Evolutionary conservation across 2,797 vertebrate species (phyloP).

Genomic region (Emys orbicularis): DNA sequence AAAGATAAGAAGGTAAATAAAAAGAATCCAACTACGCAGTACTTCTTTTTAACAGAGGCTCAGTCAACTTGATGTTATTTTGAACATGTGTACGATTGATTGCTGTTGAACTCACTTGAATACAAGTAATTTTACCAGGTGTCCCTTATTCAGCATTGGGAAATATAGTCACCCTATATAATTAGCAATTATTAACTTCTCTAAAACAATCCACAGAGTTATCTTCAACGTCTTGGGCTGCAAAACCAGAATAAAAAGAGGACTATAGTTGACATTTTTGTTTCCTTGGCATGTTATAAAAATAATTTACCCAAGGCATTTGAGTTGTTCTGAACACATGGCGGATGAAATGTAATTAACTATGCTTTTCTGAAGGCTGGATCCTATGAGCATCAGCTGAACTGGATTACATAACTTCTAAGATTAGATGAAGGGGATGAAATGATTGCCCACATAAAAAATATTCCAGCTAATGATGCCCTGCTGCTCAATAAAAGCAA

Average conservation of each 20-base stretch:
- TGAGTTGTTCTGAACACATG: background rate
- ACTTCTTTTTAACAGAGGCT: no score
- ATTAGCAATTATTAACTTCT: background rate
- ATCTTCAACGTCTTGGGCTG: background rate
- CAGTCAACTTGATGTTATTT: no score
- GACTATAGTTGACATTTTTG: background rate
- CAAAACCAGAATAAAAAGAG: slow-evolving; percentile 5
- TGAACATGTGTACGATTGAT: no score
- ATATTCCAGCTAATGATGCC: background rate
- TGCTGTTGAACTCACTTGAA: no score
- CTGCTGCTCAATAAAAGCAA: background rate
- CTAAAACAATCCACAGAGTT: background rate
- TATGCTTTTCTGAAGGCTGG: slow-evolving; percentile 1
- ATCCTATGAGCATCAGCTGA: slow-evolving; percentile 67
- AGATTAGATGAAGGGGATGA: slow-evolving; percentile 9
- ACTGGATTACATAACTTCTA: slow-evolving; percentile 50
- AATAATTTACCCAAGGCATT: slow-evolving; percentile 12
- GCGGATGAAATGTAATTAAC: slow-evolving; percentile 3
- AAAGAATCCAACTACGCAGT: no score
- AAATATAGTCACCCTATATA: background rate
- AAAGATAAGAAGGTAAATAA: no score
- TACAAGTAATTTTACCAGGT: no score
- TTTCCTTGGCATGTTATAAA: slow-evolving; percentile 2
- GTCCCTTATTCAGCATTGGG: no score
- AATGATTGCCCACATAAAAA: background rate